Evolutionary conservation across 2,797 vertebrate genomes (phyloP).

Genomic region (Scolopax rusticola): DNA sequence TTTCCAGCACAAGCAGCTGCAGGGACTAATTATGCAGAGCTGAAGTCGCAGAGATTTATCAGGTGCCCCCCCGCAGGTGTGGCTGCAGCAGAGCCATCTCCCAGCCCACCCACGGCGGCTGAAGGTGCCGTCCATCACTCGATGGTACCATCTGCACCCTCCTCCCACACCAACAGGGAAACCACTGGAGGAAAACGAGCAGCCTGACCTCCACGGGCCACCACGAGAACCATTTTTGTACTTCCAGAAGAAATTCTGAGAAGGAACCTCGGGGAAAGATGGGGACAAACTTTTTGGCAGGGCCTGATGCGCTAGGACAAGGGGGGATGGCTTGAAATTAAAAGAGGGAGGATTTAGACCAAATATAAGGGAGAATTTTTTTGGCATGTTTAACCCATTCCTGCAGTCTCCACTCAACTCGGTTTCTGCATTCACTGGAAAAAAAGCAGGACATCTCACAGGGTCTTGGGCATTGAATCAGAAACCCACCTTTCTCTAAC

Average conservation of each 20-base stretch:
- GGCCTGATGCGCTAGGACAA: neutral
- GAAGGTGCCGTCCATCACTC: neutral
- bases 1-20: neutral
- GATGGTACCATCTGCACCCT: neutral
- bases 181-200: rapidly evolving
- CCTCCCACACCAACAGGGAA: neutral
- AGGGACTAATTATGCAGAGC: neutral
- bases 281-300: neutral
- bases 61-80: neutral
- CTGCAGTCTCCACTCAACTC: rapidly evolving
- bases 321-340: neutral
- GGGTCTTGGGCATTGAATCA: rapidly evolving
- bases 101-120: rapidly evolving
- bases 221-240: rapidly evolving
- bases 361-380: neutral
- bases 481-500: neutral
- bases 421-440: rapidly evolving
- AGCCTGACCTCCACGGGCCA: neutral
- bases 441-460: neutral
- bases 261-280: neutral
- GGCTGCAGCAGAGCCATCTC: neutral
- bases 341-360: neutral
- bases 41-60: neutral
- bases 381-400: neutral
- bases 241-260: neutral